These are phyloP conservation scores for Eolophus roseicapilla DNA, from an alignment of 2,113 vertebrate genomes.

Conservation along the genomic window DNA sequence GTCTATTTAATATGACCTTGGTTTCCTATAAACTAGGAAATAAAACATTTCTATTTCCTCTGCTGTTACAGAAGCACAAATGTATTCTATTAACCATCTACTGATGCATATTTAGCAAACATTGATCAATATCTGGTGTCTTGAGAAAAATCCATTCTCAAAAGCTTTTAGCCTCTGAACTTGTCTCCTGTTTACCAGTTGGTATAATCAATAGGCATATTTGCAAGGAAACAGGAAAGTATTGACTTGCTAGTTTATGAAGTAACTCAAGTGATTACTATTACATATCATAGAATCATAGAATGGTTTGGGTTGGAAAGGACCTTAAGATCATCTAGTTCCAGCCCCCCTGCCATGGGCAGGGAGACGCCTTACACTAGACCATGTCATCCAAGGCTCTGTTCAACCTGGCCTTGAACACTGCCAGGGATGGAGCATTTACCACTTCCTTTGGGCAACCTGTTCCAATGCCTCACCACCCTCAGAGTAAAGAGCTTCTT, in stretches of 20 bases:
- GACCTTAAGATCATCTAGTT: background rate
- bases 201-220: background rate
- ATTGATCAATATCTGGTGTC: background rate
- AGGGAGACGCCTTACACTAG: background rate
- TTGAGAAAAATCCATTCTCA: background rate
- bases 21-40: background rate
- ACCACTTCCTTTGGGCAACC: no score
- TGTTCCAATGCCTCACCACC: no score
- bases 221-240: background rate
- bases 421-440: background rate
- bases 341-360: background rate
- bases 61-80: background rate
- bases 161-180: slow-evolving; percentile 8
- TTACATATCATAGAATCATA: background rate
- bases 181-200: background rate
- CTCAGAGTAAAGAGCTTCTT: no score
- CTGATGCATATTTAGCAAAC: background rate
- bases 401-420: background rate
- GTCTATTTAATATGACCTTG: background rate
- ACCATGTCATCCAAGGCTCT: background rate
- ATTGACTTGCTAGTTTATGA: background rate
- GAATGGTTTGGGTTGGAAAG: background rate
- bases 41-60: background rate
- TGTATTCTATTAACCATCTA: background rate
- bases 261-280: background rate